Evolutionary conservation across 2,797 vertebrate genomes (phyloP).

Genomic region (Gobionotothen gibberifrons): DNA sequence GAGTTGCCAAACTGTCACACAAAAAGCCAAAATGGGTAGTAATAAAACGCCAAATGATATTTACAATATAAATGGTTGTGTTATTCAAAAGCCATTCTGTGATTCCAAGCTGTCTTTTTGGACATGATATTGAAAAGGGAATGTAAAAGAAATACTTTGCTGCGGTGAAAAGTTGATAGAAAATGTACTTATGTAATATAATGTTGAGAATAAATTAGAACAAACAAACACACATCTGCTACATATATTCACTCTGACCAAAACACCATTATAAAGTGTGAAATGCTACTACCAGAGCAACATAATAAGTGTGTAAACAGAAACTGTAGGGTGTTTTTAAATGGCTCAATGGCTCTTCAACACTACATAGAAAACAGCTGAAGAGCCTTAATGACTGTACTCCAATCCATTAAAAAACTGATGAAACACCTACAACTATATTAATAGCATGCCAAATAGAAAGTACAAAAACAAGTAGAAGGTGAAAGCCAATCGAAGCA

Average conservation of each 20-base stretch:
- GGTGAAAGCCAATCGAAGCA: slow-evolving; percentile 21
- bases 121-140: too few species aligned
- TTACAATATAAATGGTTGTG: too few species aligned
- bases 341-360: neutral
- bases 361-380: neutral
- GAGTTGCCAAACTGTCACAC: too few species aligned
- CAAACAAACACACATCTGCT: neutral
- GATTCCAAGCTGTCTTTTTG: too few species aligned
- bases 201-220: neutral
- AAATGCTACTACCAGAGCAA: neutral
- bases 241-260: neutral
- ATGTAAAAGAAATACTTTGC: too few species aligned
- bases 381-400: slow-evolving; percentile 4
- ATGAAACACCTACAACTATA: slow-evolving; percentile 1
- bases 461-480: slow-evolving; percentile 20
- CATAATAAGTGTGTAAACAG: neutral
- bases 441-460: slow-evolving; percentile 1
- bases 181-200: neutral
- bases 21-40: too few species aligned
- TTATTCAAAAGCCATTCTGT: too few species aligned
- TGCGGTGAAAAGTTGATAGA: neutral
- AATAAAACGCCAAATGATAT: too few species aligned
- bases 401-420: neutral
- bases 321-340: neutral
- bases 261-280: neutral